These are phyloP conservation scores for Lithophane leautieri DNA, from an alignment of 2,888 invertebrate genomes.

Conservation along the genomic window DNA sequence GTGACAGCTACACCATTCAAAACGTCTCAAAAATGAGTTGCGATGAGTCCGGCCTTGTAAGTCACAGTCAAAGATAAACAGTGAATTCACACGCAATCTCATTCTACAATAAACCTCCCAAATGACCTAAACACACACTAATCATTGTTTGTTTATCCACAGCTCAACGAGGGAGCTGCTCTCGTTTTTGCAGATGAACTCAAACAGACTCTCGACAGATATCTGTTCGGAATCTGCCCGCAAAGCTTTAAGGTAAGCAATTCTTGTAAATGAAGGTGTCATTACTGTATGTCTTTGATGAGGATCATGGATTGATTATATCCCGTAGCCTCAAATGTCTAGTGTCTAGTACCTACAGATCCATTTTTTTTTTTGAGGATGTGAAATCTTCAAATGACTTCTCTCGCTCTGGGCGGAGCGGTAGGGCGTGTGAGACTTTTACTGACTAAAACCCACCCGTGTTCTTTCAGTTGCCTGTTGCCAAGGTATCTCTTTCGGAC, in stretches of 20 bases:
- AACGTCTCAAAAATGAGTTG: neutral
- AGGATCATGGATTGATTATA: neutral
- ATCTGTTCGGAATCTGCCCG: conserved; percentile 86
- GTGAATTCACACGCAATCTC: neutral
- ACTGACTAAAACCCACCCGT: too few relatives aligned
- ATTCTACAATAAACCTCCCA: neutral
- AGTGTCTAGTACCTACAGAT: neutral
- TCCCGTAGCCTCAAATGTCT: neutral
- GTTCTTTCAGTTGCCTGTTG: too few relatives aligned
- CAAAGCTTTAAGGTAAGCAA: conserved; percentile 82
- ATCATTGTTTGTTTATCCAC: conserved; percentile 49
- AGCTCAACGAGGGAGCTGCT: conserved; percentile 77
- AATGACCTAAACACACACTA: conserved; percentile 15
- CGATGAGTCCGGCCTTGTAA: neutral
- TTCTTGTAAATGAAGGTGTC: neutral
- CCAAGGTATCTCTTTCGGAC: too few relatives aligned
- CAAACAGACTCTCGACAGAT: conserved; percentile 81
- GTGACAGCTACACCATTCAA: too few relatives aligned
- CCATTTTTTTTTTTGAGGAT: too few relatives aligned
- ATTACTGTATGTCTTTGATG: neutral
- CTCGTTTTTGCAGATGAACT: conserved; percentile 86
- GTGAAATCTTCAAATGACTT: too few relatives aligned
- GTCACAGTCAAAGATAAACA: neutral
- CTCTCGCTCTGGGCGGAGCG: too few relatives aligned
- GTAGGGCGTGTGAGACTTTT: too few relatives aligned